phyloP scores from a whole-genome alignment of 2,888 invertebrate genomes.

The Galerucella nymphaeae region DNA sequence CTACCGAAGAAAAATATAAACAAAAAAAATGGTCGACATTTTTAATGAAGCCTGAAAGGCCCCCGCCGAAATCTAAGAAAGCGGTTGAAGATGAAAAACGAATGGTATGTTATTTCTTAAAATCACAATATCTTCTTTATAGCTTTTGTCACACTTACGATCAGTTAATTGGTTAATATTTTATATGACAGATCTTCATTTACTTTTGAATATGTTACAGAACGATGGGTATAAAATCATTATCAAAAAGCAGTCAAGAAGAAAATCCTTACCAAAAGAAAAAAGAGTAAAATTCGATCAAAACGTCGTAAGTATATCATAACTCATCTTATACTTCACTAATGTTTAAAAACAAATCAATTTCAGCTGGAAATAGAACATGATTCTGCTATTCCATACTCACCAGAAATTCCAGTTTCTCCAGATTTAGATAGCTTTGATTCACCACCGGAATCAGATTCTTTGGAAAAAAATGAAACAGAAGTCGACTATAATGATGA shows the following conservation, averaged over 20 bases:
- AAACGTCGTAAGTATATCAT: slow-evolving; percentile 42
- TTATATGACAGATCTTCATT: not conserved
- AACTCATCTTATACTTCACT: not conserved
- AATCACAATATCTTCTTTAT: too few relatives aligned
- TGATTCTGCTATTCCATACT: slow-evolving; percentile 20
- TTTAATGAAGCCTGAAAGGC: slow-evolving; percentile 78
- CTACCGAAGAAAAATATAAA: slow-evolving; percentile 44
- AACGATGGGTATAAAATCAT: slow-evolving; percentile 59
- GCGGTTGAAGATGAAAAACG: slow-evolving; percentile 53
- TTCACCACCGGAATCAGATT: slow-evolving; percentile 24
- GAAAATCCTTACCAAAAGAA: slow-evolving; percentile 37
- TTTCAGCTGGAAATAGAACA: slow-evolving; percentile 41
- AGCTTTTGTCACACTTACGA: too few relatives aligned
- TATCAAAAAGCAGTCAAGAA: slow-evolving; percentile 57
- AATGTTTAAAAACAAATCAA: not conserved
- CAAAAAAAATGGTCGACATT: slow-evolving; percentile 80
- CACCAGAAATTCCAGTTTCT: slow-evolving; percentile 24
- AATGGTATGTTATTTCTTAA: not conserved
- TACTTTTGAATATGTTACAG: slow-evolving; percentile 44
- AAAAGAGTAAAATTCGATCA: slow-evolving; percentile 51
- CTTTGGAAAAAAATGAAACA: slow-evolving; percentile 49
- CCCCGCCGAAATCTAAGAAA: slow-evolving; percentile 68
- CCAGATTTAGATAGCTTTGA: slow-evolving; percentile 27
- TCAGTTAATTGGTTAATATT: slow-evolving; percentile 18
- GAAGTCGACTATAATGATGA: slow-evolving; percentile 37